Base-by-base conservation (phyloP, 2,797 vertebrate genomes). In the Numenius phaeopus region DNA sequence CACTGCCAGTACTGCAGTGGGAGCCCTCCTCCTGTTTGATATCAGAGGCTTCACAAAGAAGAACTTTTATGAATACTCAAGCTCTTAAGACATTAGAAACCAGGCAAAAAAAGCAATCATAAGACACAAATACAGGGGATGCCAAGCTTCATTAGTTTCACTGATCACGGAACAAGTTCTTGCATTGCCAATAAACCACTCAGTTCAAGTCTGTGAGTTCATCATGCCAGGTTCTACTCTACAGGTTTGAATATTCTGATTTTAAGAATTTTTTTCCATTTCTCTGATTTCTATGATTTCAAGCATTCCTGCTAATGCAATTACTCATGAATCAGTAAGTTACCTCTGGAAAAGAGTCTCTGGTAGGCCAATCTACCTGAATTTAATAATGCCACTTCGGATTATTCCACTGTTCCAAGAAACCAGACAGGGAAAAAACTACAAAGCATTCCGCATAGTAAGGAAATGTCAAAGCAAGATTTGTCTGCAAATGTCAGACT, bases 261-360 rank as follows among this genome's bases (percentile, higher is more conserved):
- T 83, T 89, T 81, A 94, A 89, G 58, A 44, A 93, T 14, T 89
- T 85, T 96, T 96, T 95, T 83, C 70, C 12, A 46, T 70, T 94
- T 83, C 32, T 89, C 61, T 89, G 77, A 82, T 89, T 94, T 88
- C 26, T 77, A 61, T 86, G 55, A 80, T 87, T 95, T 89, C 65
- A 90, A 87, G 18, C 6, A n/a, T 42, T 78, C n/a, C 78, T 85
- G 78, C 34, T 75, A 87, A 44, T 65, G 6, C 37, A 87, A 65
- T 89, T 92, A 65, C 30, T 73, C 3, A 1, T 37, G 40, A 90
- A 67, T 61, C 91, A 55, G 47, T 91, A 66, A 76, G 57, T 27
- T 80, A 84, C 18, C 29, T 77, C 62, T 87, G 64, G 72, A 92
- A 91, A 91, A 75, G 8, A 54, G 18, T 34, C 30, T 86, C 82